A percentile compares a stretch with the other conserved stretches of the same genome.
phyloP scores from a whole-genome alignment of 2,797 vertebrate genomes.

The Apogon talboti region DNA sequence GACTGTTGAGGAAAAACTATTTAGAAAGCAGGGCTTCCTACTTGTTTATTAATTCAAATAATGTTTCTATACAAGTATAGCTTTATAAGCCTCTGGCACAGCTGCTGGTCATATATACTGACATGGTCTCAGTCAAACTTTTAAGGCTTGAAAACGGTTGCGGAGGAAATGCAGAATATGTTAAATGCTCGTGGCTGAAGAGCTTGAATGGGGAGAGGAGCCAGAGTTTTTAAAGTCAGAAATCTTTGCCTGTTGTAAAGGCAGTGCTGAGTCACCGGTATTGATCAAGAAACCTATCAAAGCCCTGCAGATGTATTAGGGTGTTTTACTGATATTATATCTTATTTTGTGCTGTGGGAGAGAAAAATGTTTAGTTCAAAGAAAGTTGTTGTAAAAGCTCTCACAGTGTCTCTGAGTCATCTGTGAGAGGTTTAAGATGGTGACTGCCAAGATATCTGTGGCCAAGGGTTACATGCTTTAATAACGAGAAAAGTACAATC shows the following conservation, averaged over 20 bases:
- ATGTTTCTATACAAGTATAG: neutral
- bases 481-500: no score
- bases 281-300: constrained; percentile 43
- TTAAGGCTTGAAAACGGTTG: neutral
- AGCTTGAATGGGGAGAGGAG: constrained; percentile 11
- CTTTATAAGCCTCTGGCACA: neutral
- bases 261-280: constrained; percentile 31
- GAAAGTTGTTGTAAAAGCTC: neutral
- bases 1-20: neutral
- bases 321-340: constrained; percentile 22
- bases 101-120: neutral
- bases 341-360: constrained; percentile 16
- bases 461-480: no score
- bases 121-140: constrained; percentile 1
- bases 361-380: constrained; percentile 1
- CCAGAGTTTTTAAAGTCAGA: constrained; percentile 18
- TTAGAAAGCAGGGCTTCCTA: constrained; percentile 1
- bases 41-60: constrained; percentile 7
- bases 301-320: constrained; percentile 25
- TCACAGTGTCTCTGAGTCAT: neutral
- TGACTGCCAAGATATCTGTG: no score
- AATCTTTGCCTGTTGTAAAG: constrained; percentile 19
- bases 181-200: constrained; percentile 8
- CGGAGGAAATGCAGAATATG: neutral
- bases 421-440: no score